phyloP scores from a whole-genome alignment of 2,888 invertebrate species.

The Zhuqinia jingwanae region DNA sequence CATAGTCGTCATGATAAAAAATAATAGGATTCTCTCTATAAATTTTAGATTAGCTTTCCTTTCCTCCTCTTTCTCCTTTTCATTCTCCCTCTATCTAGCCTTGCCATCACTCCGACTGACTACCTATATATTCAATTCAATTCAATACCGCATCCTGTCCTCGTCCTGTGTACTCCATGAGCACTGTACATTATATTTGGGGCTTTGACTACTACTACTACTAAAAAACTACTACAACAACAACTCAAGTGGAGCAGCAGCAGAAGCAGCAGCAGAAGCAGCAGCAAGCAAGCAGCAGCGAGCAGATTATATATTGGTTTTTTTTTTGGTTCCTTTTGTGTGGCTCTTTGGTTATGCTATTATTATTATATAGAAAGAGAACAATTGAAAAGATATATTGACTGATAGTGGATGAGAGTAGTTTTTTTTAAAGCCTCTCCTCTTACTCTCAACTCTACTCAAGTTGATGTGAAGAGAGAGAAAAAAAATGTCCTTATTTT shows the following conservation, averaged over 20 bases:
- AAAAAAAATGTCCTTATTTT: constrained; percentile 47
- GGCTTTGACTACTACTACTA: too few relatives aligned
- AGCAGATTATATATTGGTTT: constrained; percentile 46
- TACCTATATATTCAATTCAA: not conserved
- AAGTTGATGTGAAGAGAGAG: constrained; percentile 57
- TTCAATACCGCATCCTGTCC: constrained; percentile 46
- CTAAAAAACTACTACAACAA: too few relatives aligned
- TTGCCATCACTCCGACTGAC: not conserved
- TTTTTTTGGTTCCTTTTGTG: constrained; percentile 47
- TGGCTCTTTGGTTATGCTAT: constrained; percentile 33
- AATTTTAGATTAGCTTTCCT: constrained; percentile 76
- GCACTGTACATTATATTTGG: constrained; percentile 3
- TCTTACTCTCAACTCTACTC: constrained; percentile 26
- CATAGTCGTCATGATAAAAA: constrained; percentile 66
- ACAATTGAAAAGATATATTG: constrained; percentile 60
- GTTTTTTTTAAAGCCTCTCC: constrained; percentile 39
- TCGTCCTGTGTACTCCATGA: constrained; percentile 3
- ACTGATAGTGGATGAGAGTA: constrained; percentile 36
- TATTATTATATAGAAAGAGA: constrained; percentile 50
- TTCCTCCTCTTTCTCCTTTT: constrained; percentile 61
- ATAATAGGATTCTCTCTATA: constrained; percentile 75
- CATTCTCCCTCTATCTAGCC: constrained; percentile 1
- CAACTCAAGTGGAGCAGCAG: constrained; percentile 1
- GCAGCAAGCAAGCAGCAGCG: constrained; percentile 8
- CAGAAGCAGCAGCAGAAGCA: constrained; percentile 38